Percentiles rank a stretch among this genome's conserved stretches.
Evolutionary conservation across 2,888 invertebrate genomes (phyloP).

Genomic region (Hirtodrosophila duncani): DNA sequence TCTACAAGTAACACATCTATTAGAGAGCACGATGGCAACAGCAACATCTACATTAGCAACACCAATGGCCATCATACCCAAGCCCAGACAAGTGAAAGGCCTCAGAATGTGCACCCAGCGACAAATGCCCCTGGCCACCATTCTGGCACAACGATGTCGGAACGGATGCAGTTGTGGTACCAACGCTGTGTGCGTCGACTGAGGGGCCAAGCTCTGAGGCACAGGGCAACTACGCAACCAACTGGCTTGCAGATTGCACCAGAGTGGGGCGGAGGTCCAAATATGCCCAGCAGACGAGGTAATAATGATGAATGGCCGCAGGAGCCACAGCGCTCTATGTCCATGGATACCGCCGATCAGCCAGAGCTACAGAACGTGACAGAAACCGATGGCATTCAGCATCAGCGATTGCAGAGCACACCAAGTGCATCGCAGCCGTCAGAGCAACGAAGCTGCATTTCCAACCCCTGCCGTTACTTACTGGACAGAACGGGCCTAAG

Average conservation of each 20-base stretch:
- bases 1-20: conserved; percentile 15
- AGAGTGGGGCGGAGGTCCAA: too few species aligned
- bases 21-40: conserved; percentile 5
- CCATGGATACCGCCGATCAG: too few species aligned
- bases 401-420: conserved; percentile 2
- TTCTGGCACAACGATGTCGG: conserved; percentile 1
- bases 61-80: too few species aligned
- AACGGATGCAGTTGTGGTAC: conserved; percentile 41
- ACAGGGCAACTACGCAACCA: conserved; percentile 57
- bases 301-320: too few species aligned
- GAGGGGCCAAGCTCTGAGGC: conserved; percentile 39
- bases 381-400: conserved; percentile 13
- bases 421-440: too few species aligned
- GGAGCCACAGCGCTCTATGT: too few species aligned
- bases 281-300: too few species aligned
- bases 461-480: not conserved
- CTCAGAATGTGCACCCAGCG: not conserved
- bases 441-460: not conserved
- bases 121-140: conserved; percentile 1
- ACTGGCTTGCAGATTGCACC: conserved; percentile 9
- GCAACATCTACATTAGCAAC: not conserved
- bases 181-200: conserved; percentile 31
- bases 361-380: too few species aligned
- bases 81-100: too few species aligned
- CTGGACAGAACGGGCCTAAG: conserved; percentile 6